A percentile compares a stretch with the other conserved stretches of the same genome.
phyloP scores from a whole-genome alignment of 2,113 vertebrate species.

The Mungos mungo region DNA sequence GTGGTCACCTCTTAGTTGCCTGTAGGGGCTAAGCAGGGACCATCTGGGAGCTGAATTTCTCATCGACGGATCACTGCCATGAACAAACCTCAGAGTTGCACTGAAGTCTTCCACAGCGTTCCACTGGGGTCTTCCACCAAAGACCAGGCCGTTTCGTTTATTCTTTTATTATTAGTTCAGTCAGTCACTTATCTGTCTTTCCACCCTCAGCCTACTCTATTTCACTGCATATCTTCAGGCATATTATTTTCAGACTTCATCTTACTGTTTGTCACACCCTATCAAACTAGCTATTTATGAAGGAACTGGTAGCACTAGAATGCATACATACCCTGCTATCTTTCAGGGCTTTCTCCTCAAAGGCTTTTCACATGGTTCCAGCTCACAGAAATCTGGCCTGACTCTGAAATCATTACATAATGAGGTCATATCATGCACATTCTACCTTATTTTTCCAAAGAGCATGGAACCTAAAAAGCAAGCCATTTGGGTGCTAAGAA shows the following conservation, averaged over 20 bases:
- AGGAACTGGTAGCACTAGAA: background rate
- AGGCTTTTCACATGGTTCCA: background rate
- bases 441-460: conserved; percentile 23
- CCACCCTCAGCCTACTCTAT: background rate
- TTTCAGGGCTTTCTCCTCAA: background rate
- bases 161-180: background rate
- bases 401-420: background rate
- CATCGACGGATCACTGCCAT: background rate
- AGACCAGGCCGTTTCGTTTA: background rate
- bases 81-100: background rate
- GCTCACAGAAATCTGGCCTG: background rate
- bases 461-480: background rate
- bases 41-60: background rate
- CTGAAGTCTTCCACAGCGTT: too few species aligned
- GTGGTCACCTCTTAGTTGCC: background rate
- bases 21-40: background rate
- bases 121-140: background rate
- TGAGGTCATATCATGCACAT: background rate
- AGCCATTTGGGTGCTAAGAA: background rate
- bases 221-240: background rate
- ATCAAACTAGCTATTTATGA: background rate
- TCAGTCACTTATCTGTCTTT: background rate
- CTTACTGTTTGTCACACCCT: background rate
- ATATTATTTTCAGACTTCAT: background rate
- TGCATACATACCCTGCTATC: background rate